Conservation (phyloP, 2,888 invertebrate genomes). For the Nomada fucata region DNA sequence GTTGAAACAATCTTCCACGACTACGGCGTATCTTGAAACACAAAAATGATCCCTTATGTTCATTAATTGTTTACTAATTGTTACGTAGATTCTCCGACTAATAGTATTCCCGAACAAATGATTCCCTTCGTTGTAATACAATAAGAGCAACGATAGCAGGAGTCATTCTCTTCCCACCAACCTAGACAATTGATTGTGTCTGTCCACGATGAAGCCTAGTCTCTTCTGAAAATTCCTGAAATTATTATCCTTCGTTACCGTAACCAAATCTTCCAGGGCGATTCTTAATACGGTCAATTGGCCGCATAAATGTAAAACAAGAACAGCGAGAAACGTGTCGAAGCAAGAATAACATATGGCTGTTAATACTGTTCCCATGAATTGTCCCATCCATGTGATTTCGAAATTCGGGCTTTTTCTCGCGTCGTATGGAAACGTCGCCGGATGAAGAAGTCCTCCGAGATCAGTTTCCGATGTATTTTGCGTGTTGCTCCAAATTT, state of each 20-base stretch:
- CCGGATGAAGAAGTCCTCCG: conserved; percentile 43
- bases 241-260: not conserved
- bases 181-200: conserved; percentile 63
- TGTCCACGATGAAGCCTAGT: conserved; percentile 47
- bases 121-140: not conserved
- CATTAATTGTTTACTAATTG: not conserved
- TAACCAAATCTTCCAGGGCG: conserved; percentile 48
- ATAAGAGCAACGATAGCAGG: not conserved
- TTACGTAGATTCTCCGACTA: not conserved
- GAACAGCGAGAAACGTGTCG: conserved; percentile 71
- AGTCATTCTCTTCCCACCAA: conserved; percentile 2
- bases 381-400: conserved; percentile 72
- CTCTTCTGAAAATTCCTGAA: conserved; percentile 13
- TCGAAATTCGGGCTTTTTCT: conserved; percentile 66
- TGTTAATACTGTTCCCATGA: conserved; percentile 63
- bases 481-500: conserved; percentile 33
- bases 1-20: conserved; percentile 68
- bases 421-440: conserved; percentile 71
- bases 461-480: conserved; percentile 32
- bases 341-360: conserved; percentile 72
- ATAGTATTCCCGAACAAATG: not conserved
- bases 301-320: conserved; percentile 75
- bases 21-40: conserved; percentile 49
- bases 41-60: not conserved
- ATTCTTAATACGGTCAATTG: conserved; percentile 65